Percentiles rank a stretch among this genome's conserved stretches.
These are phyloP conservation scores for Heliconius himera DNA, from an alignment of 1,140 invertebrate species.

Conservation along the genomic window DNA sequence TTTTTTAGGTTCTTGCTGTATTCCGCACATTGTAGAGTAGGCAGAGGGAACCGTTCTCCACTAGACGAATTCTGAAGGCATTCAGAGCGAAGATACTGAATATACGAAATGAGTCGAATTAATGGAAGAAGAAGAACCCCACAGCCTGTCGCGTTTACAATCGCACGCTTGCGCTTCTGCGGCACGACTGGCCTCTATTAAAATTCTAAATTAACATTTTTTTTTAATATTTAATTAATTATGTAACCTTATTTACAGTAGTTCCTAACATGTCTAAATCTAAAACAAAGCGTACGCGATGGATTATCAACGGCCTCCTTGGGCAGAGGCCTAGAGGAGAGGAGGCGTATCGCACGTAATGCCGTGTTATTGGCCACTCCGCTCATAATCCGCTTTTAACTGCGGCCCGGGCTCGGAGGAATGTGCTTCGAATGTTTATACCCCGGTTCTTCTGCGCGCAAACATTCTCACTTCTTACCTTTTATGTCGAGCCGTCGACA, in stretches of 20 bases:
- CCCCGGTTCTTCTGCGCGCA: conserved; percentile 49
- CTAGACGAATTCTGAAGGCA: no score
- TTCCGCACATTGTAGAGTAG: no score
- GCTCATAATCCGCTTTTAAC: conserved; percentile 78
- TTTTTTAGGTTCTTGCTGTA: no score
- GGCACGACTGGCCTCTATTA: no score
- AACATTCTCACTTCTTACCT: conserved; percentile 68
- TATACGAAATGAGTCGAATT: no score
- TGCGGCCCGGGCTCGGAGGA: conserved; percentile 50
- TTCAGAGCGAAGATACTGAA: no score
- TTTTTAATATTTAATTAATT: neutral
- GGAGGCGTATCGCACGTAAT: conserved; percentile 57
- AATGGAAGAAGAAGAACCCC: no score
- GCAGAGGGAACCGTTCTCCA: no score
- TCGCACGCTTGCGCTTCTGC: no score
- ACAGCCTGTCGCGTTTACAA: no score
- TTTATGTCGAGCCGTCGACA: conserved; percentile 30
- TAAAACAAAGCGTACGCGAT: conserved; percentile 53
- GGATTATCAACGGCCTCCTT: conserved; percentile 63
- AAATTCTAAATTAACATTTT: no score
- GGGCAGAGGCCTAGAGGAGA: conserved; percentile 12
- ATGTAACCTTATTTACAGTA: neutral
- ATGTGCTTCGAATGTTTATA: conserved; percentile 67
- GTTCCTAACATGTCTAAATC: neutral
- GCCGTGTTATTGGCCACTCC: conserved; percentile 70